Percentiles rank a stretch among this genome's conserved stretches.
These are phyloP conservation scores for Heliconius ismenius DNA, from an alignment of 2,888 invertebrate species.

Conservation along the genomic window DNA sequence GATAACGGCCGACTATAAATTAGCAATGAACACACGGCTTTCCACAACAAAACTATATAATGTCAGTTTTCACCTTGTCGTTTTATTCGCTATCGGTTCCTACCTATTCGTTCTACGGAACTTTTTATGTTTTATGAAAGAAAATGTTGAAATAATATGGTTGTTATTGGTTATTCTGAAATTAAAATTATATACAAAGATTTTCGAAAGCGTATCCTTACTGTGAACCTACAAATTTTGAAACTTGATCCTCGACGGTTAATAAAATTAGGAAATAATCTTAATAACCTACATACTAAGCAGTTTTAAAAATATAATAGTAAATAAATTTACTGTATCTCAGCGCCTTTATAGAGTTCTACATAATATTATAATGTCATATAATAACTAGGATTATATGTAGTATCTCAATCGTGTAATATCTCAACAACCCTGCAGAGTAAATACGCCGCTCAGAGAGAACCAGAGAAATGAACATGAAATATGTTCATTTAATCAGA, in stretches of 20 bases:
- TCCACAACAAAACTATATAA: conserved; percentile 69
- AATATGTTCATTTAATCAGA: neutral
- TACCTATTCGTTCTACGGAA: conserved; percentile 18
- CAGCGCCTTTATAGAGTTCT: neutral
- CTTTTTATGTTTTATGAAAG: neutral
- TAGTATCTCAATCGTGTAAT: neutral
- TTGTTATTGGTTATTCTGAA: neutral
- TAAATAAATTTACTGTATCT: neutral
- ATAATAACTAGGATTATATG: neutral
- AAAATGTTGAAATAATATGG: neutral
- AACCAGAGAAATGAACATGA: neutral
- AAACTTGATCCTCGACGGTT: no score
- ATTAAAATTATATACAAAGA: no score
- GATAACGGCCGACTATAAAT: conserved; percentile 79
- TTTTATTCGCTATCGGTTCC: conserved; percentile 53
- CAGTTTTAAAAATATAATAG: neutral
- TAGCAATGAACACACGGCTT: conserved; percentile 67
- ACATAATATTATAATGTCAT: neutral
- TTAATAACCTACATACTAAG: no score
- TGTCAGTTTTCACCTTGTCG: conserved; percentile 75
- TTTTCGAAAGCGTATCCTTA: no score
- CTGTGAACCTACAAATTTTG: no score
- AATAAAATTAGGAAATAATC: no score
- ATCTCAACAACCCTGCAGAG: neutral
- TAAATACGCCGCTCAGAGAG: neutral